phyloP scores from a whole-genome alignment of 2,888 invertebrate species.

The Apotomis betuletana region DNA sequence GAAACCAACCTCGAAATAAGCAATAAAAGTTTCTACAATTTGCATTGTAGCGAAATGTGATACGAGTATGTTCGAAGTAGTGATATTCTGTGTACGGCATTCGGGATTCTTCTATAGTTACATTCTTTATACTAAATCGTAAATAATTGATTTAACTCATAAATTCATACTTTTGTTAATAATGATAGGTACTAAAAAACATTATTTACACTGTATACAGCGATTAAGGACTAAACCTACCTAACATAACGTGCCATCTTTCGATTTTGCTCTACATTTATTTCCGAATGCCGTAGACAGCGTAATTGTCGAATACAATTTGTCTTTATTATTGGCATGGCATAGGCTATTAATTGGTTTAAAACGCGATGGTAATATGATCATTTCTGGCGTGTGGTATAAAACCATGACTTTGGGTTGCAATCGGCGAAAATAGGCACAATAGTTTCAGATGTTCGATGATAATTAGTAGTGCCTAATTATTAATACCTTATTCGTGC shows the following conservation, averaged over 20 bases:
- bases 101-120: background rate
- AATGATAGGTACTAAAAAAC: too few relatives aligned
- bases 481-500: too few relatives aligned
- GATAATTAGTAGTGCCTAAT: too few relatives aligned
- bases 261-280: background rate
- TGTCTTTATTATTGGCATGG: constrained; percentile 6
- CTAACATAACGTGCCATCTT: background rate
- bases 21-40: too few relatives aligned
- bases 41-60: too few relatives aligned
- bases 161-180: too few relatives aligned
- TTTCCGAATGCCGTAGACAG: constrained; percentile 18
- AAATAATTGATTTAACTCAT: too few relatives aligned
- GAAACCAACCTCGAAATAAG: too few relatives aligned
- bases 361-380: background rate
- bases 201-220: background rate
- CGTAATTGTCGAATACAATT: constrained; percentile 19
- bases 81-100: constrained; percentile 16
- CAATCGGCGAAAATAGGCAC: too few relatives aligned
- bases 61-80: too few relatives aligned
- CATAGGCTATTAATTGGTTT: background rate
- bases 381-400: background rate
- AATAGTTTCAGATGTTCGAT: background rate
- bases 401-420: too few relatives aligned
- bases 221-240: background rate
- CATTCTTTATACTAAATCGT: too few relatives aligned